Evolutionary conservation across 2,888 invertebrate genomes (phyloP).

Genomic region (Leucophora obtusa): DNA sequence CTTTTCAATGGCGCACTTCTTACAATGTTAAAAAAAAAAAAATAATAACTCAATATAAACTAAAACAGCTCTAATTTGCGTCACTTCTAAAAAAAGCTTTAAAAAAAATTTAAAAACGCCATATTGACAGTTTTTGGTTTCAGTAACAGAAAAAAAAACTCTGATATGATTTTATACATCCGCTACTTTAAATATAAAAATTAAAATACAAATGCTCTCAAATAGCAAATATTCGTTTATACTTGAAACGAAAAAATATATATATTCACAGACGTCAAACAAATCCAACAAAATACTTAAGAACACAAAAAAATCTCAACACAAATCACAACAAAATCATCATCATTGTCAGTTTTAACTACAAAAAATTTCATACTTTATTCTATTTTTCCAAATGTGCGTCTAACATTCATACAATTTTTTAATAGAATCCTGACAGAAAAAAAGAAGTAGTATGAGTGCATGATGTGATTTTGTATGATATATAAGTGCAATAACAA

Average conservation of each 20-base stretch:
- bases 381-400: background rate
- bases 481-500: constrained; percentile 55
- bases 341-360: constrained; percentile 17
- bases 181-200: constrained; percentile 25
- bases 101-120: no score
- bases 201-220: constrained; percentile 37
- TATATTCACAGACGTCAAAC: constrained; percentile 19
- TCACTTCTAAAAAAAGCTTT: no score
- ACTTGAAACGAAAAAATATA: constrained; percentile 6
- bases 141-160: no score
- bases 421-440: background rate
- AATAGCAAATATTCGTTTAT: constrained; percentile 25
- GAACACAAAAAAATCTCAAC: constrained; percentile 17
- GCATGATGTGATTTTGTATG: constrained; percentile 25
- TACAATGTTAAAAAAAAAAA: no score
- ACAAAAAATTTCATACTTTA: constrained; percentile 7
- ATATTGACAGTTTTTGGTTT: no score
- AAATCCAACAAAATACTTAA: constrained; percentile 37
- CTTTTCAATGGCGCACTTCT: no score
- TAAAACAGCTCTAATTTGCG: no score
- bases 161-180: constrained; percentile 16
- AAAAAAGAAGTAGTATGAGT: background rate
- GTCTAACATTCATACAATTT: constrained; percentile 1
- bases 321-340: constrained; percentile 45
- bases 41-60: no score